phyloP scores from a whole-genome alignment of 2,113 vertebrate species.

The Lutjanus erythropterus region DNA sequence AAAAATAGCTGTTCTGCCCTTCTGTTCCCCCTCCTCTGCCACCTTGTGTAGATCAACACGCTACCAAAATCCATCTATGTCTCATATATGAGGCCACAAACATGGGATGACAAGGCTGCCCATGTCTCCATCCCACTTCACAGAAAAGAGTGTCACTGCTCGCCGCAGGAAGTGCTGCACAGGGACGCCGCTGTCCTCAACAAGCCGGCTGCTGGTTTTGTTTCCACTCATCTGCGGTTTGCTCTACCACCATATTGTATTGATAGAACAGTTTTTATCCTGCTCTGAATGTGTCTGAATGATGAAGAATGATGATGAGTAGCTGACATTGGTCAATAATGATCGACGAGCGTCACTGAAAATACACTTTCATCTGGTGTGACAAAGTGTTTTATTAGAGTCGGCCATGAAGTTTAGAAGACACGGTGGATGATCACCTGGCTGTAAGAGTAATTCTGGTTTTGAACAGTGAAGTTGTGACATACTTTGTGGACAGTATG shows the following conservation, averaged over 20 bases:
- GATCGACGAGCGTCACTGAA: slow-evolving; percentile 14
- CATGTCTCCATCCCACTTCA: slow-evolving; percentile 18
- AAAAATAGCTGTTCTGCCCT: slow-evolving; percentile 20
- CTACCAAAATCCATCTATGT: slow-evolving; percentile 22
- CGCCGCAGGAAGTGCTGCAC: neutral
- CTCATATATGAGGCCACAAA: slow-evolving; percentile 45
- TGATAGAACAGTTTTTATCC: neutral
- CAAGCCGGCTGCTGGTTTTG: neutral
- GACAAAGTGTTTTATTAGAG: slow-evolving; percentile 15
- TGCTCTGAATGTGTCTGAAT: slow-evolving; percentile 8
- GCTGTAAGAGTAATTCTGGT: slow-evolving; percentile 25
- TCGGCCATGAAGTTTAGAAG: neutral
- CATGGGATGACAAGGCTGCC: slow-evolving; percentile 26
- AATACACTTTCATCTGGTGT: neutral
- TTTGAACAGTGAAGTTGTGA: neutral
- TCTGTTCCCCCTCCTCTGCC: slow-evolving; percentile 4
- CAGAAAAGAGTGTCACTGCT: neutral
- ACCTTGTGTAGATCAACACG: slow-evolving; percentile 21
- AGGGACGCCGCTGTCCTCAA: neutral
- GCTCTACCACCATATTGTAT: neutral
- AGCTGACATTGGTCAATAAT: neutral
- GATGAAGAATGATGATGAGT: slow-evolving; percentile 5
- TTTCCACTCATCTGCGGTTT: neutral
- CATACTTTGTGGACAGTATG: neutral
- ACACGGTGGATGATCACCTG: slow-evolving; percentile 21